phyloP scores from a whole-genome alignment of 2,888 invertebrate species.

The Diaperis boleti region DNA sequence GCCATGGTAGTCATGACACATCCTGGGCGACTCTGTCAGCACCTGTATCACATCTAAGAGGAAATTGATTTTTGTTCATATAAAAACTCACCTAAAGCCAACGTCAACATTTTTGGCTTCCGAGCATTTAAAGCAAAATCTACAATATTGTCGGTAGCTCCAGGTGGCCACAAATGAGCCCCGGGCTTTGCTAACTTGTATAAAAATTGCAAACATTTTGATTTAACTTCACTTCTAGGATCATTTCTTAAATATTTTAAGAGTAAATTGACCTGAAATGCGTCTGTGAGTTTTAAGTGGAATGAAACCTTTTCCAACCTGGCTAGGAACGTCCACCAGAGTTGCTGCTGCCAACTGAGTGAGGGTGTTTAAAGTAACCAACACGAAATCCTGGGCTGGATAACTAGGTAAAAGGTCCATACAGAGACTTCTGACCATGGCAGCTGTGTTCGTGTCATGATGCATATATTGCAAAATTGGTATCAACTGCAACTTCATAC shows the following conservation, averaged over 20 bases:
- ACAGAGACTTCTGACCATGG: slow-evolving; percentile 80
- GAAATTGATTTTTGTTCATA: background rate
- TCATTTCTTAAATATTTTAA: slow-evolving; percentile 77
- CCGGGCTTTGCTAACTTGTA: slow-evolving; percentile 78
- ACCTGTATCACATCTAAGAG: slow-evolving; percentile 65
- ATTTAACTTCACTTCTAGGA: slow-evolving; percentile 77
- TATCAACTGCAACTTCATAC: slow-evolving; percentile 90
- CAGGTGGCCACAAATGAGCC: slow-evolving; percentile 83
- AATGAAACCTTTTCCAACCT: no score
- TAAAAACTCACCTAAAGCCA: slow-evolving; percentile 57
- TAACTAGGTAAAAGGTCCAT: slow-evolving; percentile 80
- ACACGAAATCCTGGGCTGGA: slow-evolving; percentile 83
- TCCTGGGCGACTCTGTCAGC: slow-evolving; percentile 74
- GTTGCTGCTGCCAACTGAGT: slow-evolving; percentile 91
- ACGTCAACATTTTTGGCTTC: slow-evolving; percentile 57
- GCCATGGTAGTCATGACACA: slow-evolving; percentile 71
- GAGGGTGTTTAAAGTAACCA: slow-evolving; percentile 86
- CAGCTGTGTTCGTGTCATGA: slow-evolving; percentile 75
- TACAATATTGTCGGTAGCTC: slow-evolving; percentile 63
- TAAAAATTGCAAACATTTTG: slow-evolving; percentile 76
- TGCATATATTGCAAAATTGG: slow-evolving; percentile 94
- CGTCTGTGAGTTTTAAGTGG: background rate
- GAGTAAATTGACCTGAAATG: slow-evolving; percentile 69
- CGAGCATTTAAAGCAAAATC: slow-evolving; percentile 61
- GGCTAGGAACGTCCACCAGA: slow-evolving; percentile 90